Evolutionary conservation across 2,113 vertebrate genomes (phyloP).

Genomic region (Oreochromis niloticus): DNA sequence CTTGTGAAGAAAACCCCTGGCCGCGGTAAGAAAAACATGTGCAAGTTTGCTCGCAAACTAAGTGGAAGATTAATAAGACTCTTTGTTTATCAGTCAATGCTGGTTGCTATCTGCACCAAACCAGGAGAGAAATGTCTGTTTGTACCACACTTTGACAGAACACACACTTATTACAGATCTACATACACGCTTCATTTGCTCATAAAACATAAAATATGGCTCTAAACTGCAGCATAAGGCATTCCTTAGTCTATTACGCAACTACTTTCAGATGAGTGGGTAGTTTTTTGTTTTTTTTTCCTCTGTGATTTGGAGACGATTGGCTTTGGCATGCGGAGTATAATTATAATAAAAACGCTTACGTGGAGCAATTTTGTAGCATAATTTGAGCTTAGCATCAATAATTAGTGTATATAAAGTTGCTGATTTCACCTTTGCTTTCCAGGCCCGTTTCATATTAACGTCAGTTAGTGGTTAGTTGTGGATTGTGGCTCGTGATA

Average conservation of each 20-base stretch:
- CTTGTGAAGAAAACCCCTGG: background rate
- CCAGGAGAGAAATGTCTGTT: background rate
- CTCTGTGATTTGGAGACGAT: conserved; percentile 19
- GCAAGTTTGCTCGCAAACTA: background rate
- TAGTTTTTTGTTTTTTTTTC: background rate
- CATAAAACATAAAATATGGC: conserved; percentile 39
- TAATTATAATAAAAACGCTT: conserved; percentile 28
- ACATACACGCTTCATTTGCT: conserved; percentile 29
- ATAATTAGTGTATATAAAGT: conserved; percentile 34
- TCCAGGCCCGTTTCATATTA: conserved; percentile 26
- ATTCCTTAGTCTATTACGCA: conserved; percentile 40
- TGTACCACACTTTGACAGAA: background rate
- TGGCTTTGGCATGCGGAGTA: conserved; percentile 17
- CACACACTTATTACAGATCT: conserved; percentile 17
- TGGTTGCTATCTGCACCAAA: conserved; percentile 4
- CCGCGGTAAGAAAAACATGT: conserved; percentile 2
- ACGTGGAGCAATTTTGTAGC: background rate
- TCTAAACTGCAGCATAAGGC: conserved; percentile 31
- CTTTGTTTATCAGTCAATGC: conserved; percentile 3
- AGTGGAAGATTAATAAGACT: background rate
- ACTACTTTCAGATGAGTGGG: conserved; percentile 34
- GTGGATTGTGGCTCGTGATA: background rate
- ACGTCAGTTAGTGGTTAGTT: conserved; percentile 53
- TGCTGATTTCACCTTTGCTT: conserved; percentile 34
- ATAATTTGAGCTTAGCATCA: conserved; percentile 20